These are phyloP conservation scores for Bombus terrestris DNA, from an alignment of 1,140 invertebrate species.

Conservation along the genomic window DNA sequence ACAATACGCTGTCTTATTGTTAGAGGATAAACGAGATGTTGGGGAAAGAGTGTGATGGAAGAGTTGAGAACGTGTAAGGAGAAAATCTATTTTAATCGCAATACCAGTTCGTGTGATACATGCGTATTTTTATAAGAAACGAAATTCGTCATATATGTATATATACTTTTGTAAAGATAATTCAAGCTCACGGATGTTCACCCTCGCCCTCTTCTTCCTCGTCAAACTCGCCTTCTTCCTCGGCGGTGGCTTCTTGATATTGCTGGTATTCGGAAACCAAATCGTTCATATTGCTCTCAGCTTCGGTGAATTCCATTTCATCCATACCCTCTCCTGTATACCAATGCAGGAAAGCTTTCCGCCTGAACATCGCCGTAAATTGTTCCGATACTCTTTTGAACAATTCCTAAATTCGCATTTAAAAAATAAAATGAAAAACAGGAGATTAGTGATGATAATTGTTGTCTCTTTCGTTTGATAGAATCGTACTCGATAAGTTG, in stretches of 20 bases:
- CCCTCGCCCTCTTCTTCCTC: slow-evolving; percentile 87
- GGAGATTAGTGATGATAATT: accelerated
- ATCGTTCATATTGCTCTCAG: slow-evolving; percentile 94
- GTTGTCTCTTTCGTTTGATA: not conserved
- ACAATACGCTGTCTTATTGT: slow-evolving; percentile 26
- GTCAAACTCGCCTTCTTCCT: slow-evolving; percentile 90
- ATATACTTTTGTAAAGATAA: not conserved
- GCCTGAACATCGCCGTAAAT: slow-evolving; percentile 93
- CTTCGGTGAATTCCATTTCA: slow-evolving; percentile 91
- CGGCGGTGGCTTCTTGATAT: slow-evolving; percentile 93
- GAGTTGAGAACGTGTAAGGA: slow-evolving; percentile 33
- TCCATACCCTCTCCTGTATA: slow-evolving; percentile 95
- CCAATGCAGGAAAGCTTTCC: slow-evolving; percentile 97
- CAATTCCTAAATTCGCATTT: slow-evolving; percentile 82
- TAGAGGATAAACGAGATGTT: not conserved
- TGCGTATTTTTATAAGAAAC: not conserved
- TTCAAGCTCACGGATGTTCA: slow-evolving; percentile 67
- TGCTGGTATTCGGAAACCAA: slow-evolving; percentile 95
- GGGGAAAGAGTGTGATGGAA: slow-evolving; percentile 14
- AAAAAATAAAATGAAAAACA: too few relatives aligned
- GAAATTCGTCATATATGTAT: slow-evolving; percentile 2
- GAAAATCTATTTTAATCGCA: slow-evolving; percentile 28
- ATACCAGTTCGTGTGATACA: not conserved
- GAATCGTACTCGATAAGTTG: not conserved
- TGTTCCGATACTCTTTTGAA: slow-evolving; percentile 94